Percentiles rank a stretch among this genome's conserved stretches.
These are phyloP conservation scores for Palythoa grandiflora DNA, from an alignment of 92 coral and sea anemone genomes.

Conservation along the genomic window DNA sequence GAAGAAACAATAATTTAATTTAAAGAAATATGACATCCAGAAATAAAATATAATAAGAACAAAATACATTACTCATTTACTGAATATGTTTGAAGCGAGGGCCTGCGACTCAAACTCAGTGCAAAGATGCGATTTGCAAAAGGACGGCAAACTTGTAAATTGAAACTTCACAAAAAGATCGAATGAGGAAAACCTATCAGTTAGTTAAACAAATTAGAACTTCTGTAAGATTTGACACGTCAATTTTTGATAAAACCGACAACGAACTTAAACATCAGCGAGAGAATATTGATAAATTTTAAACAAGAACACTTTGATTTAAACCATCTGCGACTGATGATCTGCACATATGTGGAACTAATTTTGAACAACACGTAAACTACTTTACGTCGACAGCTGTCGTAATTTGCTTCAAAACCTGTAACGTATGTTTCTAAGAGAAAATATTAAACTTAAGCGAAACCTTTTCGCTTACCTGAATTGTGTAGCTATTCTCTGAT, in stretches of 20 bases:
- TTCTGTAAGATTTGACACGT: neutral
- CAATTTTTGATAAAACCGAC: neutral
- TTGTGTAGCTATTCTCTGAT: conserved; percentile 24
- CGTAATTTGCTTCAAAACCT: neutral
- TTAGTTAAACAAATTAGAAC: neutral
- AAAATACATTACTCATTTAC: no score
- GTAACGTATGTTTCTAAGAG: neutral
- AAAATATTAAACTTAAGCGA: neutral
- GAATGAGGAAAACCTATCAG: neutral
- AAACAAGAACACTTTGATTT: conserved; percentile 35
- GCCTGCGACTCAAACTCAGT: no score
- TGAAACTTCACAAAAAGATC: neutral
- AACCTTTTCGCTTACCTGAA: conserved; percentile 24
- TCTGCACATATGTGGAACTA: neutral
- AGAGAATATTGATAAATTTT: neutral
- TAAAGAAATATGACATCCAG: no score
- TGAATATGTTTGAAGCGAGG: no score
- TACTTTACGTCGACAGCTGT: neutral
- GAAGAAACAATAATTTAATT: no score
- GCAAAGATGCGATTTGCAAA: neutral
- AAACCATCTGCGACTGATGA: conserved; percentile 20
- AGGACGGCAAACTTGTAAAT: neutral
- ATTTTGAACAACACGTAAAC: conserved; percentile 17
- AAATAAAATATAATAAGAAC: no score
- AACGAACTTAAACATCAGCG: neutral